Conservation (phyloP, 2,113 vertebrate genomes). For the Nannospalax galili region DNA sequence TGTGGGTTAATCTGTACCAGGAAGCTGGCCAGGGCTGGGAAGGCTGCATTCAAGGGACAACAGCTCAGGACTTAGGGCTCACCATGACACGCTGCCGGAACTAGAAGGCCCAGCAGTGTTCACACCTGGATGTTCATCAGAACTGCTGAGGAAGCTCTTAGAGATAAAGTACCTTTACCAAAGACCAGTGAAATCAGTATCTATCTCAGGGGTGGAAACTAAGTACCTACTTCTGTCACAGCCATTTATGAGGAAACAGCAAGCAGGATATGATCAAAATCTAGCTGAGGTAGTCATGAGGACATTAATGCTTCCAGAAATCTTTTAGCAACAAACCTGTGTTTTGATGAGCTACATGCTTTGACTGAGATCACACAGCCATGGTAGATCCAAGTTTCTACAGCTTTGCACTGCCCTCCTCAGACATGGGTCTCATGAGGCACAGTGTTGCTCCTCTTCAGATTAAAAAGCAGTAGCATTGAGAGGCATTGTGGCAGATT, state of each 20-base stretch:
- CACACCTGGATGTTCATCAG: background rate
- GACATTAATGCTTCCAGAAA: background rate
- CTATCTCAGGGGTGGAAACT: background rate
- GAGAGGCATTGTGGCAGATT: background rate
- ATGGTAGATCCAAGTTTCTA: background rate
- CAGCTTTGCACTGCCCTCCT: background rate
- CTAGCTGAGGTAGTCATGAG: background rate
- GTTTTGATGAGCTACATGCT: background rate
- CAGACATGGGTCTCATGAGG: background rate
- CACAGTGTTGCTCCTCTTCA: fast-evolving
- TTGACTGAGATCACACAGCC: background rate
- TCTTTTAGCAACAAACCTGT: background rate
- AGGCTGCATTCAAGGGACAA: background rate
- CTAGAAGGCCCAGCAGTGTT: background rate
- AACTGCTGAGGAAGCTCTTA: background rate
- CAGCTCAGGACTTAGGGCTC: background rate
- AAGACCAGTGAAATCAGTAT: background rate
- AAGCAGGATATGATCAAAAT: background rate
- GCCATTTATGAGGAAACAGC: constrained; percentile 31
- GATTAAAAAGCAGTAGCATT: background rate
- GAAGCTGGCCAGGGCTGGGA: background rate
- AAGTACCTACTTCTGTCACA: constrained; percentile 7
- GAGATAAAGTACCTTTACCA: background rate
- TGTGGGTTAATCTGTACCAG: constrained; percentile 7
- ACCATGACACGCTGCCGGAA: background rate